Conservation (phyloP, 1,140 invertebrate genomes). For the Drosophila grimshawi region DNA sequence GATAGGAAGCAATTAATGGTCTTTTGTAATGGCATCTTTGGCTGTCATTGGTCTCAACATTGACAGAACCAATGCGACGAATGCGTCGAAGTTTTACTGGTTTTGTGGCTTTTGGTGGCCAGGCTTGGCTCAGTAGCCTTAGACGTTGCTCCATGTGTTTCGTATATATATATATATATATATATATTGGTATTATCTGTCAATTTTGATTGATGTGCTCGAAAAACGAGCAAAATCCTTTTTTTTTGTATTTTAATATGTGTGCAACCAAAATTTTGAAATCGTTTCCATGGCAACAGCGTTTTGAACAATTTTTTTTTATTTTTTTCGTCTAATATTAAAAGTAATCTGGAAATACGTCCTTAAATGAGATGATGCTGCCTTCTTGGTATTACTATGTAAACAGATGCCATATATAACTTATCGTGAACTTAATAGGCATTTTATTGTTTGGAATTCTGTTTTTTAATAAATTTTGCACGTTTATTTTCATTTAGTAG, state of each 20-base stretch:
- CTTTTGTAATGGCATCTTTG: background rate
- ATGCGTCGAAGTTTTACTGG: constrained; percentile 40
- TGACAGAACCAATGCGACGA: constrained; percentile 43
- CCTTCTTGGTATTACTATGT: no score
- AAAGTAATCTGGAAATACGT: no score
- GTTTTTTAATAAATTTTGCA: no score
- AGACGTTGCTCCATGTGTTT: constrained; percentile 15
- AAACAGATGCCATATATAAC: no score
- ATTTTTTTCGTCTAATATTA: no score
- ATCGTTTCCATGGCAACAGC: constrained; percentile 5
- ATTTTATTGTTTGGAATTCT: no score
- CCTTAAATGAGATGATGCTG: no score
- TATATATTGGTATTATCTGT: background rate
- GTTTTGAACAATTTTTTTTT: no score
- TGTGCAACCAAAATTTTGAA: constrained; percentile 33
- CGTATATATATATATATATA: background rate
- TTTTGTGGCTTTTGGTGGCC: background rate
- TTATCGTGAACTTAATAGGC: no score
- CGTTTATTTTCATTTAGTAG: no score
- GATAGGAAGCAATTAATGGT: background rate
- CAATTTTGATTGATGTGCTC: background rate
- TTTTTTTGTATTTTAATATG: background rate
- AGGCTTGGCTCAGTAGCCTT: constrained; percentile 1
- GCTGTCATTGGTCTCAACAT: constrained; percentile 51
- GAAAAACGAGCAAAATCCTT: background rate